Evolutionary conservation across 2,113 vertebrate genomes (phyloP), one percentile per base, ranked within the genome.

Genomic region (Brachyhypopomus occidentalis): DNA sequence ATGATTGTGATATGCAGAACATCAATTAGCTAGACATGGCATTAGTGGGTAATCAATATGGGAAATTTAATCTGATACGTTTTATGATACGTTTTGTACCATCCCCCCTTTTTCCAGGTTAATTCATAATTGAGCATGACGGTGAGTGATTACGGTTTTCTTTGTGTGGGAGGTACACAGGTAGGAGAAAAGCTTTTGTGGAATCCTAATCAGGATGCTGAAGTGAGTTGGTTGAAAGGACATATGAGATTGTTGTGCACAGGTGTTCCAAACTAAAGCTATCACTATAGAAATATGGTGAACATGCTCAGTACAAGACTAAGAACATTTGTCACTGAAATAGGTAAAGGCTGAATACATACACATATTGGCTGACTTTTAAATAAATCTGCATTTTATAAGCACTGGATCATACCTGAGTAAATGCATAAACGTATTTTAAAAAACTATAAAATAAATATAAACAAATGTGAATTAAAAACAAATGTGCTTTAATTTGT

Each of bases 71-170:
- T 76, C 38, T 84, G 78, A 75, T 41, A 41, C 9, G 41, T 41
- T 83, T 83, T 79, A 79, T 38, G 36, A 81, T 72, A 72, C 4
- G 63, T 62, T 78, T 78, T 36, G 36, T 25, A 30, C 23, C 11
- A 52, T 52, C 62, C 22, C 0, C 23, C 27, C 73, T 82, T 82
- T 75, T 76, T 69, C 55, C 17, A 30, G 2, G 34, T 30, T 80
- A 86, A 88, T 87, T 84, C 12, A 84, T 86, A 88, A 88, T 87
- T 82, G 76, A 85, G 72, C 83, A 77, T 87, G 87, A 85, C 81
- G 59, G 34, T 48, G 72, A 27, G 34, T 71, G 25, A 88, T 84
- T 87, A 2, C 30, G 20, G 22, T 83, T 48, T 73, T 64, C 75
- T 79, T 86, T 85, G 86, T 88, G 72, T 84, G 34, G 52, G 63